Percentiles rank a stretch among this genome's conserved stretches.
Conservation (phyloP, 2,113 vertebrate genomes). For the Psephotus haematonotus region DNA sequence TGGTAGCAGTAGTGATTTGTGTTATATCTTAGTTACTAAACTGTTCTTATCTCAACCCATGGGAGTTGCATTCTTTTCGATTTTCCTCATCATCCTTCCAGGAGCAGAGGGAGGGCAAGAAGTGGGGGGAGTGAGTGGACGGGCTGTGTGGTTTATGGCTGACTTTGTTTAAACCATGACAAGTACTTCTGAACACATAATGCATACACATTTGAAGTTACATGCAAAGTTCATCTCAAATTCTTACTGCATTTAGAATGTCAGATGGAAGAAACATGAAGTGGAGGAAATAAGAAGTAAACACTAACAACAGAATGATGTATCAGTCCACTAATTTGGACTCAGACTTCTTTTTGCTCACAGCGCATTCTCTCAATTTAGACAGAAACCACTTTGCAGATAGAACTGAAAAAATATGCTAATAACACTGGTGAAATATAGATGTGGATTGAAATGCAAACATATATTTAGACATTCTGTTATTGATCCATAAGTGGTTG, state of each 20-base stretch:
- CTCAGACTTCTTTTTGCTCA: background rate
- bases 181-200: background rate
- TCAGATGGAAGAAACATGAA: background rate
- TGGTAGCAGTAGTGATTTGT: no score
- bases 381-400: background rate
- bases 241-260: background rate
- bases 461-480: background rate
- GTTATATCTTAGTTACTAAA: no score
- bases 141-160: no score
- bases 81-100: no score
- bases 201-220: accelerated
- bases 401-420: background rate
- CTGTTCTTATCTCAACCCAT: no score
- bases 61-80: no score
- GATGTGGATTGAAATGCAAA: background rate
- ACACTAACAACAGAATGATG: background rate
- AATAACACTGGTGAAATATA: background rate
- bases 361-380: background rate
- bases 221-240: background rate
- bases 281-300: background rate
- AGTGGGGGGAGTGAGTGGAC: no score
- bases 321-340: background rate
- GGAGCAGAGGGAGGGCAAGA: no score
- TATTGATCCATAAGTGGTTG: background rate
- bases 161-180: no score